Evolutionary conservation across 2,113 vertebrate species (phyloP).

Genomic region (Petaurus breviceps): DNA sequence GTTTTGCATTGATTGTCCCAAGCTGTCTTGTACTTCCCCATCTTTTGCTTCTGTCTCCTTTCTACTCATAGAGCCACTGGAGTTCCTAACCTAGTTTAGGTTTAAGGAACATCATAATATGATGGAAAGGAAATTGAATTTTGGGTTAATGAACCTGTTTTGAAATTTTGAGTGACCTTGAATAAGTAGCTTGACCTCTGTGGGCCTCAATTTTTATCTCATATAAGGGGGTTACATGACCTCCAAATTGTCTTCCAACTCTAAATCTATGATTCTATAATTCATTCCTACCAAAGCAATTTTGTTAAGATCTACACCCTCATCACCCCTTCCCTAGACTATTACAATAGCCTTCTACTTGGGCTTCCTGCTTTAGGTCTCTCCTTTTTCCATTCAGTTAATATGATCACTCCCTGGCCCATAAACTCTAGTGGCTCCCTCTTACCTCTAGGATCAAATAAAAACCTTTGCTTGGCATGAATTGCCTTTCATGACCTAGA

Average conservation of each 20-base stretch:
- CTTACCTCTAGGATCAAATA: neutral
- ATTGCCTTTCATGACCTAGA: neutral
- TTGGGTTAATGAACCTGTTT: neutral
- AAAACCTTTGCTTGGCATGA: neutral
- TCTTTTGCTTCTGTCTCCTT: neutral
- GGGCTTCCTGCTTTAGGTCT: neutral
- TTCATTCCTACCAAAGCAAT: neutral
- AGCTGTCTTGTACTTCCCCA: neutral
- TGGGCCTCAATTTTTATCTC: neutral
- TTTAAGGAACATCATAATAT: neutral
- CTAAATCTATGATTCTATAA: neutral
- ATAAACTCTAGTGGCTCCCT: neutral
- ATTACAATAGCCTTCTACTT: neutral
- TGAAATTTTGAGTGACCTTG: neutral
- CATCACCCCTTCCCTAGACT: neutral
- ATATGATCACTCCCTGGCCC: neutral
- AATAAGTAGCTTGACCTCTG: neutral
- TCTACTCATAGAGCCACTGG: neutral
- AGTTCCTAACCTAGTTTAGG: neutral
- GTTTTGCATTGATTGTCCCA: neutral
- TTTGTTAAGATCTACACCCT: neutral
- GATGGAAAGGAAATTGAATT: neutral
- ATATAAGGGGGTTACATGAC: neutral
- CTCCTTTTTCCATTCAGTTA: neutral
- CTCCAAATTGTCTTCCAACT: neutral